These are phyloP conservation scores for Tuta absoluta DNA, from an alignment of 2,888 invertebrate genomes.

Conservation along the genomic window DNA sequence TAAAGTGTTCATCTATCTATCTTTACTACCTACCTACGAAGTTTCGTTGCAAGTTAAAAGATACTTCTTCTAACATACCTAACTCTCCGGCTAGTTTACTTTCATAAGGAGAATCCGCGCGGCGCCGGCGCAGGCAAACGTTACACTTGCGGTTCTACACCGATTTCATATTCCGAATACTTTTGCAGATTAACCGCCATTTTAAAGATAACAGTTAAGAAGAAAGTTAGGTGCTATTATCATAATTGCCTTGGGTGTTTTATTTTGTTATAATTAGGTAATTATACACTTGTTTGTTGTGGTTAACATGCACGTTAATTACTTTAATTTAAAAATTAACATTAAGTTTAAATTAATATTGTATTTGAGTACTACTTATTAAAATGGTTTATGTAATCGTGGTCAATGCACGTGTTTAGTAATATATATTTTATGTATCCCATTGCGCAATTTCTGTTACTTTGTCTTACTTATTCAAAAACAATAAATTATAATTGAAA, in stretches of 20 bases:
- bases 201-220: not conserved
- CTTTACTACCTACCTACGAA: no score
- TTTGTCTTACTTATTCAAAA: no score
- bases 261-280: not conserved
- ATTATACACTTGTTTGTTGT: not conserved
- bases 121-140: constrained; percentile 29
- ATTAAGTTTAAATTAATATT: not conserved
- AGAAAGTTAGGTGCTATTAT: constrained; percentile 5
- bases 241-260: not conserved
- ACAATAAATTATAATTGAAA: no score
- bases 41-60: no score
- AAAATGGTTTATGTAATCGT: not conserved
- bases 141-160: constrained; percentile 21
- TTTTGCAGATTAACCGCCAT: constrained; percentile 11
- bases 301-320: constrained; percentile 1
- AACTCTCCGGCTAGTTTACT: constrained; percentile 49
- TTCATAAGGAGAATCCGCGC: constrained; percentile 63
- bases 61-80: no score
- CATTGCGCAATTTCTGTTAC: no score
- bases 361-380: not conserved
- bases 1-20: no score
- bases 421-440: not conserved
- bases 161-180: constrained; percentile 20
- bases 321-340: constrained; percentile 1
- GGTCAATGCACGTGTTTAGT: no score